These are phyloP conservation scores for Drosophila eohydei DNA, from an alignment of 2,888 invertebrate genomes.

Conservation along the genomic window DNA sequence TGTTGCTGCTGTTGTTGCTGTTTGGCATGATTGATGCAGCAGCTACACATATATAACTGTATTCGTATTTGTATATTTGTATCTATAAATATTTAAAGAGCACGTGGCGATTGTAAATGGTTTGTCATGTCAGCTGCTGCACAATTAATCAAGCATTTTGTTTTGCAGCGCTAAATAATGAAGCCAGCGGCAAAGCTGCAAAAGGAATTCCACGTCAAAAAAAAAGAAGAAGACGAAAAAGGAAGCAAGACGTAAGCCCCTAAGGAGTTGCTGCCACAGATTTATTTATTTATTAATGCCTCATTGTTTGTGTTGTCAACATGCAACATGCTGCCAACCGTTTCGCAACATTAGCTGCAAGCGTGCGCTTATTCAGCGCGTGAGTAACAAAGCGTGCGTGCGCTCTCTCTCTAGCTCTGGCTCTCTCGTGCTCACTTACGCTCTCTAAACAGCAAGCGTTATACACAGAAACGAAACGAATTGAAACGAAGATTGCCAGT, in stretches of 20 bases:
- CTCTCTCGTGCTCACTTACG: neutral
- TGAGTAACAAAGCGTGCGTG: conserved; percentile 6
- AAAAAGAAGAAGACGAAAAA: neutral
- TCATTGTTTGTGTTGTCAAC: conserved; percentile 22
- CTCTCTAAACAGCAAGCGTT: conserved; percentile 24
- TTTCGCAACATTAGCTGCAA: conserved; percentile 27
- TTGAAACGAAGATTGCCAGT: conserved; percentile 33
- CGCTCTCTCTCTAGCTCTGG: neutral
- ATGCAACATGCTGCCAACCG: conserved; percentile 44
- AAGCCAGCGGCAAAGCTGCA: conserved; percentile 19
- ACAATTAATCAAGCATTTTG: conserved; percentile 80
- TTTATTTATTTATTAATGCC: conserved; percentile 11
- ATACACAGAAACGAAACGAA: conserved; percentile 60
- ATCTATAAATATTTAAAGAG: conserved; percentile 75
- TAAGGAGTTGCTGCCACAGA: conserved; percentile 22
- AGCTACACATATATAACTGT: neutral
- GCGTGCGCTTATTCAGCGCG: conserved; percentile 46
- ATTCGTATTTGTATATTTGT: neutral
- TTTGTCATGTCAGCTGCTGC: conserved; percentile 69
- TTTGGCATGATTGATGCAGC: conserved; percentile 65
- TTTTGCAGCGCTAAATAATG: conserved; percentile 48
- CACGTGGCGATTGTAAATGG: conserved; percentile 79
- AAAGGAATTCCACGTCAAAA: conserved; percentile 10
- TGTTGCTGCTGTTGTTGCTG: conserved; percentile 35
- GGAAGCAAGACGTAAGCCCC: neutral